phyloP scores from a whole-genome alignment of 2,797 vertebrate genomes.

The Glyptemys insculpta region DNA sequence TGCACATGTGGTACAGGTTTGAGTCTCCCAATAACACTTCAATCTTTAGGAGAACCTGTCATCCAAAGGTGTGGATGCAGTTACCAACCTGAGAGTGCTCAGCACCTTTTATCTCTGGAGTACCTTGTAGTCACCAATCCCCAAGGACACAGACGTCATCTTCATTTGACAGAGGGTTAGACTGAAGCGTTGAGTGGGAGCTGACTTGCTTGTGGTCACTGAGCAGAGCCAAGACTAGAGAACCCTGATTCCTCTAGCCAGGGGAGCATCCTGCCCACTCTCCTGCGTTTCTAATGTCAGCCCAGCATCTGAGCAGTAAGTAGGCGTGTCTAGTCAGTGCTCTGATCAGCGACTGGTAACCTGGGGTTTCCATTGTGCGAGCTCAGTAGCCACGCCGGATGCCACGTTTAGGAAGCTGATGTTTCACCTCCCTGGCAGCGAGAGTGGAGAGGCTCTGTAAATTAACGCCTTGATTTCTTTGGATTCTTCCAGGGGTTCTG shows the following conservation, averaged over 20 bases:
- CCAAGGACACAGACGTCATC: too few species aligned
- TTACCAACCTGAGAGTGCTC: too few species aligned
- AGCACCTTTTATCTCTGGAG: too few species aligned
- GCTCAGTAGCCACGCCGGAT: not conserved
- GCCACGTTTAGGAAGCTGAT: not conserved
- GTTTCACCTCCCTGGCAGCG: not conserved
- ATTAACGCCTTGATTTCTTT: not conserved
- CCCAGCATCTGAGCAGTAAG: not conserved
- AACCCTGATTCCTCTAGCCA: not conserved
- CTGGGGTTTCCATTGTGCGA: not conserved
- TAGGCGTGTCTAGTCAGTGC: not conserved
- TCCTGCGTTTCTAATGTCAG: not conserved
- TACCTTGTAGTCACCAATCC: too few species aligned
- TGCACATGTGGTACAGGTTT: not conserved
- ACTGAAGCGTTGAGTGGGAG: too few species aligned
- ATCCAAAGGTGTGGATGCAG: not conserved
- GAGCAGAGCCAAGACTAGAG: not conserved
- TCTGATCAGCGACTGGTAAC: not conserved
- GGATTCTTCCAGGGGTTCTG: slow-evolving; percentile 74
- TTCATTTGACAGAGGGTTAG: too few species aligned
- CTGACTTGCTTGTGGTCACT: too few species aligned
- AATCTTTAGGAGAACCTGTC: not conserved
- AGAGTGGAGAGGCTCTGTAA: not conserved
- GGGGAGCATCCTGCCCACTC: not conserved
- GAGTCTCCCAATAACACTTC: not conserved